Evolutionary conservation across 92 coral and sea anemone species (phyloP), one percentile per base, ranked within the genome.

Genomic region (Porites rus): DNA sequence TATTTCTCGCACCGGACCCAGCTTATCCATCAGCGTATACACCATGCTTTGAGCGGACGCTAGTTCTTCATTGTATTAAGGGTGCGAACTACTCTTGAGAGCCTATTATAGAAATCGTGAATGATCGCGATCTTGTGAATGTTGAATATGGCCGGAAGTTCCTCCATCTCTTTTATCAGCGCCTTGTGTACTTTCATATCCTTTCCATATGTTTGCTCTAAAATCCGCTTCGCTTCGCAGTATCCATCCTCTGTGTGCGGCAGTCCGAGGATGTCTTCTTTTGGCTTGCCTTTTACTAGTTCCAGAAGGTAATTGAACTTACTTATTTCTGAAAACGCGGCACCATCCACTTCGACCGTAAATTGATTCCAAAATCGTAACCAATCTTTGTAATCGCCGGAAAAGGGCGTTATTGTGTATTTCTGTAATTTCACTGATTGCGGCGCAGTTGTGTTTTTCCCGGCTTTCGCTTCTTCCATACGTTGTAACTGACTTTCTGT

Each of bases 331-430:
- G 90, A 53, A 12, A 83, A 79, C 12, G 50, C 11, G 0, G 90
- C 68, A 1, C 69, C 93, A 51, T 92, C 91, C 10, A 83, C 84
- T 70, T 72, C 66, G 14, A 85, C 53, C 2, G 19, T 38, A 75
- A 91, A 91, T 86, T 88, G 92, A 63, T 88, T 91, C 92, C 94
- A 88, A 51, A 91, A 91, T 1, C 91, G 11, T 17, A 87, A 18
- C 94, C 89, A 91, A 22, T 88, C 94, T 72, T 65, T 89, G 77
- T 65, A 89, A 43, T 86, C 86, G 2, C 91, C 92, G 0, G 22
- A 38, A 65, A 90, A 93, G 3, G 90, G 93, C 25, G 92, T 53
- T 72, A 12, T 93, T 25, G 77, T 87, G 88, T 90, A 90, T 67
- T 84, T 88, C 24, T 87, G 90, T 25, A 93, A 54, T 60, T 75